Conservation (phyloP, 2,888 invertebrate species). For the Dolichopus griseipennis region DNA sequence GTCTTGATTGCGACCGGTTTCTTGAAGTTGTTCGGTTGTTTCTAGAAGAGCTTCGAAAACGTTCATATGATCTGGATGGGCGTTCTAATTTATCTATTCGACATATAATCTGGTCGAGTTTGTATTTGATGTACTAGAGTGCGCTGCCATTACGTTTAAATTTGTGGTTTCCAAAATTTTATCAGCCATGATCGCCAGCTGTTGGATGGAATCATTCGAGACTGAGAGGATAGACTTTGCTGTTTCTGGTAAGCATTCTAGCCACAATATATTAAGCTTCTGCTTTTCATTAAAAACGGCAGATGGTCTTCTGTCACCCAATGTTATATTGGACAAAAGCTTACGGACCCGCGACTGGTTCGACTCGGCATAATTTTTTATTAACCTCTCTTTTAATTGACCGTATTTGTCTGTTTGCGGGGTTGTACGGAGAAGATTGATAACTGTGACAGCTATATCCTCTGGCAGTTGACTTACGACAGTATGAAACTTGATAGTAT, state of each 20-base stretch:
- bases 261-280: background rate
- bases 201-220: too few species aligned
- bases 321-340: background rate
- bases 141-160: too few species aligned
- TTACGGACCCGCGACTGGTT: background rate
- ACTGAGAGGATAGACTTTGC: too few species aligned
- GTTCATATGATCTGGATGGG: too few species aligned
- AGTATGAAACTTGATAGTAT: background rate
- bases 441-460: background rate
- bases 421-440: background rate
- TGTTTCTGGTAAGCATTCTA: slow-evolving; percentile 7
- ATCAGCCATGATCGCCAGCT: too few species aligned
- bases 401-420: background rate
- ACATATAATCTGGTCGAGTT: too few species aligned
- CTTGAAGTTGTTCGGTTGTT: too few species aligned
- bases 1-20: too few species aligned
- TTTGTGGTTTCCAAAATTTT: too few species aligned
- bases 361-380: background rate
- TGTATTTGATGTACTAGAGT: too few species aligned
- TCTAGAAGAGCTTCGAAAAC: too few species aligned
- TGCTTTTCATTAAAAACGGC: background rate
- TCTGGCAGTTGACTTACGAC: slow-evolving; percentile 5
- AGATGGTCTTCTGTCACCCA: slow-evolving; percentile 7
- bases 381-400: background rate
- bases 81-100: too few species aligned